Percentiles rank a stretch among this genome's conserved stretches.
phyloP scores from a whole-genome alignment of 2,888 invertebrate genomes.

The Volucella bombylans region DNA sequence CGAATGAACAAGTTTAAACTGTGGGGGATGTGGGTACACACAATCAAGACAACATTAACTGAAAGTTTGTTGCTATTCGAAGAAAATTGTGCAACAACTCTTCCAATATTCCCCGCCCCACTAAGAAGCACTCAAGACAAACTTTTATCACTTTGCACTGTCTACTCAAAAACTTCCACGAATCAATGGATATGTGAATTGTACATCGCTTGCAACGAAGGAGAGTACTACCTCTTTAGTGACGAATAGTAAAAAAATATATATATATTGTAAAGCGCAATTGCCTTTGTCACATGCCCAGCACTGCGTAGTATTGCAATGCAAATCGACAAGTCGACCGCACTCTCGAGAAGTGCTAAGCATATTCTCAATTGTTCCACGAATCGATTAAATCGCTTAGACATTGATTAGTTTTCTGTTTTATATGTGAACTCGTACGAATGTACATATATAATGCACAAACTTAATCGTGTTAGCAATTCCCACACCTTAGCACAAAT shows the following conservation, averaged over 20 bases:
- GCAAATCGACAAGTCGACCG: not conserved
- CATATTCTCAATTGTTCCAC: not conserved
- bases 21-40: no score
- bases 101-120: no score
- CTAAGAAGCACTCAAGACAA: not conserved
- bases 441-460: no score
- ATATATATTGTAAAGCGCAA: not conserved
- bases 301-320: not conserved
- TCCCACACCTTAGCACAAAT: no score
- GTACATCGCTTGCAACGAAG: not conserved
- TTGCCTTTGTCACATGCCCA: not conserved
- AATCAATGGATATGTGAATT: not conserved
- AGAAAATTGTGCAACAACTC: no score
- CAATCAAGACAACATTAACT: no score
- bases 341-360: not conserved
- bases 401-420: no score
- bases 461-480: no score
- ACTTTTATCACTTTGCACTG: not conserved
- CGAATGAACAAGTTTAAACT: no score
- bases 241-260: no score
- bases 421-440: constrained; percentile 22
- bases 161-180: not conserved
- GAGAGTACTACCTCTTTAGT: not conserved
- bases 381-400: not conserved
- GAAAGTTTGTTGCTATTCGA: no score